Evolutionary conservation across 2,113 vertebrate genomes (phyloP), one percentile per base, ranked within the genome.

Genomic region (Neofelis nebulosa): DNA sequence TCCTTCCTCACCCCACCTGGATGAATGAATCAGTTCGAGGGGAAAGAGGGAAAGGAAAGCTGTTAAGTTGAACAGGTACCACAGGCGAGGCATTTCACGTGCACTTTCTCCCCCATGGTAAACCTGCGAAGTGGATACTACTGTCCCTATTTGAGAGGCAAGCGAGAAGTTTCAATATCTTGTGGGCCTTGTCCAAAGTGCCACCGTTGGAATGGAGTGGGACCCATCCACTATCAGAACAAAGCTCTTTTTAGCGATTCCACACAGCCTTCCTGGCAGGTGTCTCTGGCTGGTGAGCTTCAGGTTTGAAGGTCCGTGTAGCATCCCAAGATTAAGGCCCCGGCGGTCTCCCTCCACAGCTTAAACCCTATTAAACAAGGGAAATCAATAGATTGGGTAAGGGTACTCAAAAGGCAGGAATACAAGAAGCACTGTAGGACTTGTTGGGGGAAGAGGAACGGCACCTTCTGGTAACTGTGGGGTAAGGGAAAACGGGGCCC

Each of bases 21-120:
- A 4, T 8, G 31, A 25, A 4, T 8, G 31, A 25, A 41, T 38
- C 4, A 3, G 29, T 41, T 96, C 11, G 0, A 52, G 23, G 82
- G 38, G 50, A 41, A 52, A 27, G 29, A 45, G 31, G 38, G 68
- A 63, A n/a, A 45, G 55, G 33, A 36, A 65, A 65, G n/a, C 2
- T 10, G 16, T 31, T 36, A 2, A 23, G 50, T 11, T 5, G 31
- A 50, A 27, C 23, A 1, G 19, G 8, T 4, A 21, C 45, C 12
- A 1, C 21, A 19, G 12, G 7, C 10, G 10, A 19, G 78, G 3
- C 5, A 18, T 65, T 74, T 41, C 27, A 14, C 25, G 19, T 0
- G 4, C 55, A 2, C 4, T 5, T 1, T 1, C 16, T 14, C 15
- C 13, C 1, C 21, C 11, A 27, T 1, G 1, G 0, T 25, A 41